A percentile compares a stretch with the other conserved stretches of the same genome.
Conservation (phyloP, 1,140 invertebrate genomes). For the Gyrodactylus salaris region DNA sequence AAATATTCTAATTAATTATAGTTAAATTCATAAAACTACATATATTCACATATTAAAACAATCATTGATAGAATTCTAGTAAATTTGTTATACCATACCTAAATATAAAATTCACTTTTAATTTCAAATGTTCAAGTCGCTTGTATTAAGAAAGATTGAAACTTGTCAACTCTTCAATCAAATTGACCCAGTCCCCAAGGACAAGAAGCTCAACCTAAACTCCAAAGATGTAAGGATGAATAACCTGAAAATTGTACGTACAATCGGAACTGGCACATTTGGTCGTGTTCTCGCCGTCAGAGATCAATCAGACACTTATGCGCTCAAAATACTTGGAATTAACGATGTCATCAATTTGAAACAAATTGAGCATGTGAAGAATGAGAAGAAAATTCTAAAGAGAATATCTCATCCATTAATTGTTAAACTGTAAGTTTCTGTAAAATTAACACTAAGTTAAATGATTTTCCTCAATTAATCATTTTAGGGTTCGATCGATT, state of each 20-base stretch:
- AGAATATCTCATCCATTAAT: conserved; percentile 58
- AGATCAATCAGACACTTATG: conserved; percentile 35
- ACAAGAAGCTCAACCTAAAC: background rate
- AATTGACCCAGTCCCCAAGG: background rate
- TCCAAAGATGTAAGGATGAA: background rate
- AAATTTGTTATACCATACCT: no score
- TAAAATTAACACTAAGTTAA: no score
- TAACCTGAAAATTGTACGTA: background rate
- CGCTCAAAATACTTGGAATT: conserved; percentile 62
- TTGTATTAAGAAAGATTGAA: background rate
- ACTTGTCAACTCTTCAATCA: background rate
- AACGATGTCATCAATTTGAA: conserved; percentile 59
- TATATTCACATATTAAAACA: no score
- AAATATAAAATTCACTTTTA: no score
- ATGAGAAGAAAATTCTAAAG: conserved; percentile 54
- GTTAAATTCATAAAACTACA: no score
- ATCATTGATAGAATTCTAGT: no score
- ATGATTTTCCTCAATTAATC: no score
- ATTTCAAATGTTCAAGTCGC: background rate
- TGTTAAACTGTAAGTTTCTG: conserved; percentile 50
- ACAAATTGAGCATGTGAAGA: conserved; percentile 57
- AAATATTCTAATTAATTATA: no score
- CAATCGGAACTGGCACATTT: conserved; percentile 52
- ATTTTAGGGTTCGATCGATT: no score
- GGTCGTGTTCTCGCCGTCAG: conserved; percentile 50